These are phyloP conservation scores for Xylophagus ater DNA, from an alignment of 2,888 invertebrate species.

Conservation along the genomic window DNA sequence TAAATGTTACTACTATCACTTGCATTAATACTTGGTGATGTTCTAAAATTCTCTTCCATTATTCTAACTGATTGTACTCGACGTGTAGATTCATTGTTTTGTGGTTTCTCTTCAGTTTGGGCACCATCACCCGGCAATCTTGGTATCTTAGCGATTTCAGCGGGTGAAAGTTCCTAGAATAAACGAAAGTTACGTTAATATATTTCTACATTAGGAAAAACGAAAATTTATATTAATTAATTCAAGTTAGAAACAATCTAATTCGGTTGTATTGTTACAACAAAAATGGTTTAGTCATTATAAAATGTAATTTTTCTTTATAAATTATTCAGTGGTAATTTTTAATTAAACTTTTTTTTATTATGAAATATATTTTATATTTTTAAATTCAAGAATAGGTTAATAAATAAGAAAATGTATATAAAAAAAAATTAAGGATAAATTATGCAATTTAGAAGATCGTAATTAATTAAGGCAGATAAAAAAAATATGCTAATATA, in stretches of 20 bases:
- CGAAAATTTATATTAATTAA: no score
- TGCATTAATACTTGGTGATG: constrained; percentile 23
- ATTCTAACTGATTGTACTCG: constrained; percentile 36
- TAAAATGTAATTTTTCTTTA: no score
- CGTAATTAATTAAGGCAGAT: neutral
- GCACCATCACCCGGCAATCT: constrained; percentile 35
- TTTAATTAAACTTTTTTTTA: neutral
- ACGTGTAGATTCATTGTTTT: constrained; percentile 26
- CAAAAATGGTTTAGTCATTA: no score
- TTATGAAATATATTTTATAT: no score
- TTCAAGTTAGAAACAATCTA: no score
- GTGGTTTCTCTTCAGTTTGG: constrained; percentile 11
- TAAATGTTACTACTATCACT: no score
- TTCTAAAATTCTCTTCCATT: constrained; percentile 29
- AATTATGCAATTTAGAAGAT: constrained; percentile 7
- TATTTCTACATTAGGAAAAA: no score
- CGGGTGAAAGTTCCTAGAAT: constrained; percentile 19
- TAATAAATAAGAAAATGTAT: no score
- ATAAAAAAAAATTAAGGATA: no score
- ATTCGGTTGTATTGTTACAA: no score
- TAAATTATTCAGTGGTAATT: neutral
- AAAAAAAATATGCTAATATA: no score
- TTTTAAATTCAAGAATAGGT: no score
- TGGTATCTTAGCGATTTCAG: constrained; percentile 36
- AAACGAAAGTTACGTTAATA: constrained; percentile 12